phyloP scores from a whole-genome alignment of 2,113 vertebrate species.

The Cyrtonyx montezumae region DNA sequence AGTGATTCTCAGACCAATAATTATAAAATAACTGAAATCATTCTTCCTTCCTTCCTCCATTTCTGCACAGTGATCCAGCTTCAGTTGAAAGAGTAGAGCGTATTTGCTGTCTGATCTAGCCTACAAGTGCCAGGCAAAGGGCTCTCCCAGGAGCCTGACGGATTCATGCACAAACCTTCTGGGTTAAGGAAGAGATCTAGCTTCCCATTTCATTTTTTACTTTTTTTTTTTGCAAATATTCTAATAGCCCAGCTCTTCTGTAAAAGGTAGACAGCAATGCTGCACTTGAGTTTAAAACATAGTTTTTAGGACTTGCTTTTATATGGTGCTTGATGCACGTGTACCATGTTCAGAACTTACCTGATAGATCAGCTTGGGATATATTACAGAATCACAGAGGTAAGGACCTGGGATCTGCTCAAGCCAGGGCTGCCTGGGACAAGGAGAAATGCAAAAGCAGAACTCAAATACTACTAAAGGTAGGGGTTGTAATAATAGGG shows the following conservation, averaged over 20 bases:
- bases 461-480: not conserved
- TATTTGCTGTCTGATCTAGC: not conserved
- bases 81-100: not conserved
- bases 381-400: not conserved
- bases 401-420: not conserved
- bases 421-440: not conserved
- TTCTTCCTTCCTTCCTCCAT: not conserved
- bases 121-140: not conserved
- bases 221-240: not conserved
- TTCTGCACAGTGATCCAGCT: not conserved
- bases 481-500: fast-evolving
- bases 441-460: not conserved
- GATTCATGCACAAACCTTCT: not conserved
- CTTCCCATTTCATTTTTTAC: not conserved
- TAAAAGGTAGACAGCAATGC: not conserved
- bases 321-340: not conserved
- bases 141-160: not conserved
- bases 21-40: not conserved
- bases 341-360: not conserved
- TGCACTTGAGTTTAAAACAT: not conserved
- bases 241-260: not conserved
- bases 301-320: not conserved
- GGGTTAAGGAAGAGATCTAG: not conserved
- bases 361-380: not conserved
- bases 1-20: not conserved